phyloP scores from a whole-genome alignment of 2,797 vertebrate species.

The Bryconaethiops microstoma region DNA sequence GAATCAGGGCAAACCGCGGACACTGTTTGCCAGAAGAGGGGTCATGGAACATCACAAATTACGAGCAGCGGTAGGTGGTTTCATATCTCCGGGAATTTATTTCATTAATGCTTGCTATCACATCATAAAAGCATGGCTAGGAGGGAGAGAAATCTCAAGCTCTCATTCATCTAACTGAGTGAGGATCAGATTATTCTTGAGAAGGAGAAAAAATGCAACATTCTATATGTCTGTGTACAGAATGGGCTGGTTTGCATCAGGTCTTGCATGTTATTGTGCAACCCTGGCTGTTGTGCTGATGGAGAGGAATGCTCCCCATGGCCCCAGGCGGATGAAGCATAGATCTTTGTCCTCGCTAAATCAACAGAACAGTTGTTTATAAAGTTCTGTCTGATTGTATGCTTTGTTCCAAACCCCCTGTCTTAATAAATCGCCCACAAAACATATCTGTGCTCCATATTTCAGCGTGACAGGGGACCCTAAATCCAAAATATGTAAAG shows the following conservation, averaged over 20 bases:
- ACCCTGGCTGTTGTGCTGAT: neutral
- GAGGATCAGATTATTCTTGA: neutral
- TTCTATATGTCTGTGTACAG: neutral
- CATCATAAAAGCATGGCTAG: neutral
- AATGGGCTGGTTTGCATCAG: neutral
- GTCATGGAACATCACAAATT: constrained; percentile 59
- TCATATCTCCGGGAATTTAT: neutral
- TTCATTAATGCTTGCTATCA: neutral
- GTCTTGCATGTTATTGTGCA: neutral
- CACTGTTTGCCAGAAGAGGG: constrained; percentile 67
- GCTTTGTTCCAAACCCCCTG: neutral
- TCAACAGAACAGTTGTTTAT: constrained; percentile 10
- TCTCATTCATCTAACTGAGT: too few relatives aligned
- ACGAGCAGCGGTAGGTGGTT: constrained; percentile 54
- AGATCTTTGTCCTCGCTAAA: neutral
- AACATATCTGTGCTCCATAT: neutral
- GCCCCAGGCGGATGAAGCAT: neutral
- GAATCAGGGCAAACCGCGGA: constrained; percentile 50
- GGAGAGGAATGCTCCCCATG: neutral
- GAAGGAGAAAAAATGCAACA: too few relatives aligned
- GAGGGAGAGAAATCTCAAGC: neutral
- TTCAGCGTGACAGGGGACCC: neutral
- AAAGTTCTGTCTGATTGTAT: neutral
- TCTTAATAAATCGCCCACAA: neutral
- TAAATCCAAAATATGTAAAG: neutral